phyloP scores from a whole-genome alignment of 2,797 vertebrate species.

The Microctenopoma stevenorrisi region DNA sequence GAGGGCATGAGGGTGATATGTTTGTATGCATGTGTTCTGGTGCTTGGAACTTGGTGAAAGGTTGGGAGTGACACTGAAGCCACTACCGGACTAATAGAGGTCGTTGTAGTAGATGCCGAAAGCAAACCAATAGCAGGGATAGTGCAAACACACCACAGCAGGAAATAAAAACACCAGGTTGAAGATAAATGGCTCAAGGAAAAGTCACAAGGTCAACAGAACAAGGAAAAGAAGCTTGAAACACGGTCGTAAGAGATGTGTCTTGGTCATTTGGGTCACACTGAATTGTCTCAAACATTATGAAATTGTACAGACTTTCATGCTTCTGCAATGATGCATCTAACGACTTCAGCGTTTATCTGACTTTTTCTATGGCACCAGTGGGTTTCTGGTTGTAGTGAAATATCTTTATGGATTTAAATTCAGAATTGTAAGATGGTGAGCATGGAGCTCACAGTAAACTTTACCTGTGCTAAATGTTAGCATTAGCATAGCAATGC shows the following conservation, averaged over 20 bases:
- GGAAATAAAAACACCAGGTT: constrained; percentile 46
- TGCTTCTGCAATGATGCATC: not conserved
- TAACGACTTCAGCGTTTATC: no score
- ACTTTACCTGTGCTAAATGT: not conserved
- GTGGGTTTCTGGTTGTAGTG: no score
- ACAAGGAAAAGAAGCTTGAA: not conserved
- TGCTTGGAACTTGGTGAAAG: constrained; percentile 54
- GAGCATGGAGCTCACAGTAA: not conserved
- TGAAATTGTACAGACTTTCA: not conserved
- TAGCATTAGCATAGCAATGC: not conserved
- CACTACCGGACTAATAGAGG: constrained; percentile 51
- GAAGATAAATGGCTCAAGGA: constrained; percentile 23
- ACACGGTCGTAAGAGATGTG: not conserved
- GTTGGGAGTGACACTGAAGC: constrained; percentile 52
- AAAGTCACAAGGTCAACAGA: not conserved
- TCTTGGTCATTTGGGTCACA: no score
- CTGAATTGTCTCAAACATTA: not conserved
- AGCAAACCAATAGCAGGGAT: constrained; percentile 49
- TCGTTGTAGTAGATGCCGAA: constrained; percentile 63
- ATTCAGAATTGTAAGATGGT: not conserved
- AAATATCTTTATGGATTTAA: no score
- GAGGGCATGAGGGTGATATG: constrained; percentile 1
- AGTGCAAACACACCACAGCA: constrained; percentile 33
- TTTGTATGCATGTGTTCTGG: constrained; percentile 27
- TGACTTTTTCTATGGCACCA: no score